Conservation (phyloP, 2,113 vertebrate genomes). For the Rhabdornis inornatus region DNA sequence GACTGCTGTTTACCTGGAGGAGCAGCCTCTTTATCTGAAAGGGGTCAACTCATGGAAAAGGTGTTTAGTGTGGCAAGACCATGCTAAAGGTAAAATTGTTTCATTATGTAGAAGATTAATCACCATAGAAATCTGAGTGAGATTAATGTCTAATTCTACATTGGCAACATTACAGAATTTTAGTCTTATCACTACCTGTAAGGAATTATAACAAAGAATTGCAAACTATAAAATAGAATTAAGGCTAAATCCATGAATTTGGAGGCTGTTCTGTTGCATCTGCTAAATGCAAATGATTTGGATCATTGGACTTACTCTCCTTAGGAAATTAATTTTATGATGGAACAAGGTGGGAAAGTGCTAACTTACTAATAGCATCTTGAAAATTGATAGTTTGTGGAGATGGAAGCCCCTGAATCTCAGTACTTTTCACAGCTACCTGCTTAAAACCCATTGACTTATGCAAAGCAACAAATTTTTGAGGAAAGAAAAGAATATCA, state of each 20-base stretch:
- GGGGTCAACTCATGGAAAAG: not conserved
- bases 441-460: not conserved
- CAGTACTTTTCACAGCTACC: not conserved
- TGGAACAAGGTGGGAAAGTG: not conserved
- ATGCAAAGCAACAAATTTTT: not conserved
- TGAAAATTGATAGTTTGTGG: not conserved
- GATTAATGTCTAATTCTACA: not conserved
- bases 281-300: not conserved
- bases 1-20: not conserved
- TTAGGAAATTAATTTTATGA: not conserved
- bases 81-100: not conserved
- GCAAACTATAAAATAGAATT: not conserved
- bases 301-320: not conserved
- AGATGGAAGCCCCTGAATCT: not conserved
- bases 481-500: not conserved
- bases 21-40: not conserved
- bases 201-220: not conserved
- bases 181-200: not conserved
- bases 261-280: not conserved
- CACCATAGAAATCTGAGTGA: not conserved
- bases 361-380: not conserved
- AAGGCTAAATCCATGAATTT: not conserved
- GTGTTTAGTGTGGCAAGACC: not conserved
- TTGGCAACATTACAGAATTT: not conserved
- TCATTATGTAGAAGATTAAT: not conserved